These are phyloP conservation scores for Hipposideros larvatus DNA, from an alignment of 2,797 vertebrate genomes.

Conservation along the genomic window DNA sequence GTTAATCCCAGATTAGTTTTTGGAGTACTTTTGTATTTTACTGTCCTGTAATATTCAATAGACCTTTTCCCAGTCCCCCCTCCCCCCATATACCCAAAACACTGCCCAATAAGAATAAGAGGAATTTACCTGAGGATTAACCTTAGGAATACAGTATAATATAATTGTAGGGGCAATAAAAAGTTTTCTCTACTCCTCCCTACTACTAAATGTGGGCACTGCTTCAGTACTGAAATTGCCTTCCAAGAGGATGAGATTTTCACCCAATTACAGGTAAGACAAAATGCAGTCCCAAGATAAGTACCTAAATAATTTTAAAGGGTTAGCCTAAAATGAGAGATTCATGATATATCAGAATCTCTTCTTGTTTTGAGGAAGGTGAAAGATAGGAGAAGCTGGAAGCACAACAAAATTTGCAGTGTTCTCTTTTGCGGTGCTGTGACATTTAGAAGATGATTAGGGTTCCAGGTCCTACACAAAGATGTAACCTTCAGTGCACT, in stretches of 20 bases:
- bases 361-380: conserved; percentile 18
- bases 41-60: neutral
- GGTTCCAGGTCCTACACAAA: neutral
- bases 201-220: neutral
- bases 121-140: conserved; percentile 16
- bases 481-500: neutral
- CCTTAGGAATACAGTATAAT: neutral
- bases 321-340: conserved; percentile 17
- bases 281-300: conserved; percentile 35
- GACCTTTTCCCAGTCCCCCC: neutral
- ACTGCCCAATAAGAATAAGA: neutral
- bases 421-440: neutral
- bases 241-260: conserved; percentile 28
- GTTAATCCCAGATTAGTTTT: neutral
- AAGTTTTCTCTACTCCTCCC: neutral
- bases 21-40: neutral
- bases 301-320: conserved; percentile 16
- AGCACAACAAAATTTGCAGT: neutral
- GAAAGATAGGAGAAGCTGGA: neutral
- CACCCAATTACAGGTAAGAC: neutral
- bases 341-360: neutral
- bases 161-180: neutral
- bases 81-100: neutral
- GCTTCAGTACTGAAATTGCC: neutral
- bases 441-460: neutral